Evolutionary conservation across 2,113 vertebrate genomes (phyloP), one percentile per base, ranked within the genome.

Genomic region (Oriolus oriolus): DNA sequence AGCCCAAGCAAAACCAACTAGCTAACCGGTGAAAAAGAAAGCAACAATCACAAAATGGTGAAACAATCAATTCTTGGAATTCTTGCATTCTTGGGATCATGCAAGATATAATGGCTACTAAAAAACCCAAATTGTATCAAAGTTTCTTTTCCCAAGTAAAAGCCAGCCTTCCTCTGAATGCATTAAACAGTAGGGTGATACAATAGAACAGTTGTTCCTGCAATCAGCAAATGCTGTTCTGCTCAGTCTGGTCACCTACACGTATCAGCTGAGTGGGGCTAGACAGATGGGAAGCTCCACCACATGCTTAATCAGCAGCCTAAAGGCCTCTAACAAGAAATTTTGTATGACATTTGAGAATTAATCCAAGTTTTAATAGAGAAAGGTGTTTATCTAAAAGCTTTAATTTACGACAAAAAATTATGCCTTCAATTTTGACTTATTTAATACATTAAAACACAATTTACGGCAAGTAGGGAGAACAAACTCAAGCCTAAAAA

Each of bases 251-350:
- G 59, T 91, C 90, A 96, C 79, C 90, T 92, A 93, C 83, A 81
- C 20, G 4, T 37, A 85, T 17, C 57, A 84, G 39, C 20, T 64
- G 78, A 90, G 37, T 20, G 27, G 24, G 18, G 19, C 49, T 42
- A 82, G 56, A 81, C 73, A 95, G 90, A 96, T 92, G 76, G 85
- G 44, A 95, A 90, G 37, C 85, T 94, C 64, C 16, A 86, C 12
- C 76, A 94, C 69, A 64, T 68, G 76, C 85, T 89, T 93, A 28
- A 81, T 94, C 83, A 92, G 88, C 90, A 89, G 76, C 68, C 83
- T 78, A 41, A 80, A 83, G 49, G 68, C 15, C 14, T 63, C 52
- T 26, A 77, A 61, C 30, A 80, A 90, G 54, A 94, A 92, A 78
- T 70, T 69, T 24, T 60, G 30, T 30, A 33, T 56, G 60, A 64